Base-by-base conservation (phyloP, 2,888 invertebrate species). In the Helicoverpa assulta region DNA sequence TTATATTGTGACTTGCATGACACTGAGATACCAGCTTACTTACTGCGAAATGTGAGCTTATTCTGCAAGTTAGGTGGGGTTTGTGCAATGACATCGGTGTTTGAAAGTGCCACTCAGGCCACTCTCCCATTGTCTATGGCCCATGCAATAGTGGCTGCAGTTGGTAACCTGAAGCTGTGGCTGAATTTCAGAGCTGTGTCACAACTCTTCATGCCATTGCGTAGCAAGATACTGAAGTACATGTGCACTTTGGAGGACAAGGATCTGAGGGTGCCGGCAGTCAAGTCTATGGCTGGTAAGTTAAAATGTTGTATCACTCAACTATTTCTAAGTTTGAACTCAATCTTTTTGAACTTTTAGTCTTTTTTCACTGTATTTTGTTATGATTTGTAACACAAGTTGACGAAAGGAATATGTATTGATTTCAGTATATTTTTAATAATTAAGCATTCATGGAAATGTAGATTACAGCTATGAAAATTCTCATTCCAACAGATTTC, bases 191-290 rank as follows among this genome's bases (percentile, higher is more conserved):
- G 98, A 86, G 98, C 98, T 78, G 98, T 99, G 77, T 97, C 98
- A 81, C 98, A 98, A 89, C 96, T 98, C 79, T 98, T 99, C 89
- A 98, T 99, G 91, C 99, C 99, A 19, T 94, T 99, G 79, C 96
- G 99, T 71, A 97, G 98, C 78, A 97, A 98, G 86, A 98, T 99
- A 73, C 96, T 99, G 85, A 97, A 98, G 82, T 99, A 99, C 89
- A 98, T 99, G 98, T 99, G 99, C 93, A 98, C 97, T 91, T 96
- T 99, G 80, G 98, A 98, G 19, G 99, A 99, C 92, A 98, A 98
- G 88, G 99, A 99, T 92, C 96, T 99, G 60, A 97, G 99, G 78
- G 97, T 98, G 66, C 98, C 98, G 33, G 98, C 98, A 51, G 98
- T 98, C 50, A 98, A 99, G 84, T 98, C 98, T 84, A 99, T 99